Conservation (phyloP, 2,113 vertebrate species). For the Piprites chloris region DNA sequence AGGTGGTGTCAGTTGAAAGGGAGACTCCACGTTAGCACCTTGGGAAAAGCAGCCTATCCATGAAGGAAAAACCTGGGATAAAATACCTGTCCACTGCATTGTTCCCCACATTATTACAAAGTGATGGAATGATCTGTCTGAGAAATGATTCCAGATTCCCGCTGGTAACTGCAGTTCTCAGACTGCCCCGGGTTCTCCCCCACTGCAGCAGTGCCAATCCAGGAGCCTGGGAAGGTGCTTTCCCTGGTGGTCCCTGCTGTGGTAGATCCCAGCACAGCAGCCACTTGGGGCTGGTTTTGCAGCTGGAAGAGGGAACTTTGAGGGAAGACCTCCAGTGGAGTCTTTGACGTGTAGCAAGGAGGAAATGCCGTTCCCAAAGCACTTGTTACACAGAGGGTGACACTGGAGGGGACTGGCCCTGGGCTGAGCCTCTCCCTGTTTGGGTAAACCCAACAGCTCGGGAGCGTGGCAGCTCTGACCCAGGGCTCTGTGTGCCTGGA, state of each 20-base stretch:
- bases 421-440: neutral
- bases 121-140: accelerated
- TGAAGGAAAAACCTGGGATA: neutral
- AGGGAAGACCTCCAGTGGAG: neutral
- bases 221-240: neutral
- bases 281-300: neutral
- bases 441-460: neutral
- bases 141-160: neutral
- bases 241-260: neutral
- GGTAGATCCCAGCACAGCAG: neutral
- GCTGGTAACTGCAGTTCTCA: accelerated
- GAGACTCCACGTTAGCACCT: accelerated
- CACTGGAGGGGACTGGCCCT: neutral
- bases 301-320: neutral
- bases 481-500: neutral
- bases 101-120: neutral
- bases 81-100: accelerated
- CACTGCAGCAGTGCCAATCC: accelerated
- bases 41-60: neutral
- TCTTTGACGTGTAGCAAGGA: neutral
- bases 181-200: neutral
- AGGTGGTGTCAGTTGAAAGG: neutral
- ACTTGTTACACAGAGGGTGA: neutral
- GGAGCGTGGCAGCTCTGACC: neutral
- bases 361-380: neutral